phyloP scores from a whole-genome alignment of 2,797 vertebrate genomes.

The Podarcis lilfordi region DNA sequence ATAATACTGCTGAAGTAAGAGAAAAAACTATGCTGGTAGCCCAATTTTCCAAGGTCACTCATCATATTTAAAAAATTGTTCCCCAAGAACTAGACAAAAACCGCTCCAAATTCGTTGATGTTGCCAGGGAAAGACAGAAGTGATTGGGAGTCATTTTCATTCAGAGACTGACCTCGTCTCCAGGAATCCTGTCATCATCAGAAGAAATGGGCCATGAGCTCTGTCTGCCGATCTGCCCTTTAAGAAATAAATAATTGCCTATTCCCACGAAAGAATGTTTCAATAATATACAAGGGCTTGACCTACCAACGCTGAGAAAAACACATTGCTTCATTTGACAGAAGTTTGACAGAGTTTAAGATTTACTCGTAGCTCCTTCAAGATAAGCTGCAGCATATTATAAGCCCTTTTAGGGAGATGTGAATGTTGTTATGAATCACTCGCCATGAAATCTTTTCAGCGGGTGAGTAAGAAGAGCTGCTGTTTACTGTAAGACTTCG shows the following conservation, averaged over 20 bases:
- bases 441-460: background rate
- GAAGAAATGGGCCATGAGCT: constrained; percentile 43
- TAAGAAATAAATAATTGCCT: constrained; percentile 44
- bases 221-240: constrained; percentile 42
- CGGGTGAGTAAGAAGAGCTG: background rate
- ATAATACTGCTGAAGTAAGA: background rate
- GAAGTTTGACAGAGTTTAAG: constrained; percentile 38
- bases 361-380: constrained; percentile 14
- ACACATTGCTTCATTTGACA: constrained; percentile 32
- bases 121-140: constrained; percentile 42
- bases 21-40: constrained; percentile 10
- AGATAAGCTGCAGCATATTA: constrained; percentile 36
- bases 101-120: constrained; percentile 56
- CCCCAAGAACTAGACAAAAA: constrained; percentile 48
- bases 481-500: background rate
- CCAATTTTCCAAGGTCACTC: constrained; percentile 36
- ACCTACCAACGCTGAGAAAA: constrained; percentile 43
- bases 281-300: constrained; percentile 30
- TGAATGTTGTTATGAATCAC: constrained; percentile 1
- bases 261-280: constrained; percentile 23
- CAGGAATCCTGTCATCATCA: constrained; percentile 24
- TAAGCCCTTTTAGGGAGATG: constrained; percentile 16
- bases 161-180: constrained; percentile 57
- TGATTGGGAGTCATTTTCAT: constrained; percentile 52
- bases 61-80: constrained; percentile 32